These are phyloP conservation scores for Netelia inedita DNA, from an alignment of 2,888 invertebrate species.

Conservation along the genomic window DNA sequence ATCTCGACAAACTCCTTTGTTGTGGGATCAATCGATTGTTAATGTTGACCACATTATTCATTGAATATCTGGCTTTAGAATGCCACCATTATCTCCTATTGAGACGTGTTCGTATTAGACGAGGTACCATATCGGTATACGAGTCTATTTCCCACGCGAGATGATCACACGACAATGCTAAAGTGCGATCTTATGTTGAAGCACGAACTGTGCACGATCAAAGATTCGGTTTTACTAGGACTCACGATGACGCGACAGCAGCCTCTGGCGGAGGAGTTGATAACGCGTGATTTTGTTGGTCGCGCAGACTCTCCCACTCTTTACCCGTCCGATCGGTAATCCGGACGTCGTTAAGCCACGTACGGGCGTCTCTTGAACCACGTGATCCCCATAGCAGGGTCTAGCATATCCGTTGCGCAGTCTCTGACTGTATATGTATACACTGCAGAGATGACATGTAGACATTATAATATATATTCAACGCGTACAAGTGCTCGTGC, in stretches of 20 bases:
- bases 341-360: slow-evolving; percentile 38
- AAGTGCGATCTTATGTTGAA: slow-evolving; percentile 31
- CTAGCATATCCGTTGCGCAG: not conserved
- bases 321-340: slow-evolving; percentile 36
- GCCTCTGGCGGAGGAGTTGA: slow-evolving; percentile 24
- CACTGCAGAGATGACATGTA: not conserved
- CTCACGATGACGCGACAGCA: slow-evolving; percentile 25
- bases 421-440: not conserved
- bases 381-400: slow-evolving; percentile 3
- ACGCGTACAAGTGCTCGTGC: not conserved
- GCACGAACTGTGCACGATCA: slow-evolving; percentile 6
- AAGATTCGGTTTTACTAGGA: slow-evolving; percentile 16
- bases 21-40: slow-evolving; percentile 19
- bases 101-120: slow-evolving; percentile 22
- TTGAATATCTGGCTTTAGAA: slow-evolving; percentile 19
- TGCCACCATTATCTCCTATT: slow-evolving; percentile 15
- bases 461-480: slow-evolving; percentile 1
- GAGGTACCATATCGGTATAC: slow-evolving; percentile 12
- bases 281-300: slow-evolving; percentile 35
- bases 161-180: slow-evolving; percentile 29
- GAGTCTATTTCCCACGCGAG: slow-evolving; percentile 30
- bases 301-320: slow-evolving; percentile 3
- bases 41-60: not conserved
- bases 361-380: slow-evolving; percentile 10
- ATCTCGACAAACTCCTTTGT: slow-evolving; percentile 20